These are phyloP conservation scores for Chloropsis cyanopogon DNA, from an alignment of 2,113 vertebrate species.

Conservation along the genomic window DNA sequence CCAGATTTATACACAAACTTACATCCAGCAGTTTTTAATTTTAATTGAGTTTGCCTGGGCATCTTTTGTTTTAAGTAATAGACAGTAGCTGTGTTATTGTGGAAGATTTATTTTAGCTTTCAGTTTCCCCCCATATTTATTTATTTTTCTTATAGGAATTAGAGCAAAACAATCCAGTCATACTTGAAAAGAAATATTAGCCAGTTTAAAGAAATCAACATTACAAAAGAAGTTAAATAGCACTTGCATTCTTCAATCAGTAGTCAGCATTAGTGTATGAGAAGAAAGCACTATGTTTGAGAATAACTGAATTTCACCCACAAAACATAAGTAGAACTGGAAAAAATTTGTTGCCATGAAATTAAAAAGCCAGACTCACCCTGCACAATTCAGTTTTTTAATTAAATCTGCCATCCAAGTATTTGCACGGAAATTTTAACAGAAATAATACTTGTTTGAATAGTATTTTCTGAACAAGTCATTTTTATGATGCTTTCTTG, in stretches of 20 bases:
- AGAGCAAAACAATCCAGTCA: background rate
- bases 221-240: background rate
- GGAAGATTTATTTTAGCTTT: background rate
- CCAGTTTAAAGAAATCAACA: background rate
- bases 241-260: background rate
- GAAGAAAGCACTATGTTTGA: background rate
- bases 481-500: background rate
- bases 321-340: background rate
- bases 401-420: background rate
- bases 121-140: background rate
- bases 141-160: background rate
- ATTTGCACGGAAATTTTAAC: background rate
- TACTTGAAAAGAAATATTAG: background rate
- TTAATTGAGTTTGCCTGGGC: background rate
- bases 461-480: background rate
- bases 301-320: background rate
- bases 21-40: background rate
- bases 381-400: background rate
- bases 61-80: background rate
- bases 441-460: background rate
- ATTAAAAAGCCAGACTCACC: background rate
- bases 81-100: background rate
- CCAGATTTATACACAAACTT: background rate
- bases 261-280: background rate
- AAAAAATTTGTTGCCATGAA: background rate